These are phyloP conservation scores for Ephestia elutella DNA, from an alignment of 1,140 invertebrate species.

Conservation along the genomic window DNA sequence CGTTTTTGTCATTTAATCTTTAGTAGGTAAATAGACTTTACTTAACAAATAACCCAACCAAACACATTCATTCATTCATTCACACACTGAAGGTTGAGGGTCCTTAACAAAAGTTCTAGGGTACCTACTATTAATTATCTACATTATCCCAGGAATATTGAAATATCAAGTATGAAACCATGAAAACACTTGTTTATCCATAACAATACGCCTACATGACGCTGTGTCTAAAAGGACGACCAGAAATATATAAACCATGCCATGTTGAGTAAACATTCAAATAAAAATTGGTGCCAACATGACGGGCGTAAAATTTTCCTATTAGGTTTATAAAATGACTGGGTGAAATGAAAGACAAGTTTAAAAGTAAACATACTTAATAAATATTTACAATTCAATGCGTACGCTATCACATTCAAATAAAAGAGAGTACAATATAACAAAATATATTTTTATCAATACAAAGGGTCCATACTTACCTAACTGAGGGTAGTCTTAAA, in stretches of 20 bases:
- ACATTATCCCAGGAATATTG: too few species aligned
- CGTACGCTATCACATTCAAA: constrained; percentile 57
- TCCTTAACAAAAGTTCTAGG: too few species aligned
- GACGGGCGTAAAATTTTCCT: too few species aligned
- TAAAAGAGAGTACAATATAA: constrained; percentile 47
- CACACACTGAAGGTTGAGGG: too few species aligned
- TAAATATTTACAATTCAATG: constrained; percentile 67
- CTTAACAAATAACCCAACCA: too few species aligned
- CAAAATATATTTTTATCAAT: constrained; percentile 47
- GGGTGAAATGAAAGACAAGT: constrained; percentile 25
- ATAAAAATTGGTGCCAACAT: too few species aligned
- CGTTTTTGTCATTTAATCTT: not conserved
- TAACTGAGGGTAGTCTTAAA: constrained; percentile 5
- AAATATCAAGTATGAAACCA: too few species aligned
- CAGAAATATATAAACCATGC: not conserved
- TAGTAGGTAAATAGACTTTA: not conserved
- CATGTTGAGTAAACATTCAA: not conserved
- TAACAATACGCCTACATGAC: too few species aligned
- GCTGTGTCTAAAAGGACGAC: too few species aligned
- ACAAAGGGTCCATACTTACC: constrained; percentile 44
- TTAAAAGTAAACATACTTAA: constrained; percentile 63
- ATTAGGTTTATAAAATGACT: not conserved
- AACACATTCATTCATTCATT: too few species aligned
- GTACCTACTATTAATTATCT: too few species aligned
- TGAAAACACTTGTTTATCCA: too few species aligned